A percentile compares a stretch with the other conserved stretches of the same genome.
Conservation (phyloP, 1,140 invertebrate species). For the Condylostylus longicornis region DNA sequence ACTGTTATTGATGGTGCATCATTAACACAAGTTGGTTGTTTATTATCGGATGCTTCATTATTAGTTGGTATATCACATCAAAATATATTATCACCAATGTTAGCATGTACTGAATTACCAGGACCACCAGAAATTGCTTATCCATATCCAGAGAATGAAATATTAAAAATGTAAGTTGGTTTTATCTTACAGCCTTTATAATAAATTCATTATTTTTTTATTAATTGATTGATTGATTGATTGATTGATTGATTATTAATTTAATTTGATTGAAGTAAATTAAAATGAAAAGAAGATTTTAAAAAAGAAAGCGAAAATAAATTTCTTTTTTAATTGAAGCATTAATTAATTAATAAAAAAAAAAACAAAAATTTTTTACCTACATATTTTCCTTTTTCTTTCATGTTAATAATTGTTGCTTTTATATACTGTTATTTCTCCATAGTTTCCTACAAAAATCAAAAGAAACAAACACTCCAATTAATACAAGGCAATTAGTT, state of each 20-base stretch:
- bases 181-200: too few species aligned
- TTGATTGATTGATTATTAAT: too few species aligned
- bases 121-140: constrained; percentile 67
- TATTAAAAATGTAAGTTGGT: constrained; percentile 65
- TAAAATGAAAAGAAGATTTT: too few species aligned
- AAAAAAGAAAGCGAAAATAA: background rate
- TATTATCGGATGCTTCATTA: constrained; percentile 70
- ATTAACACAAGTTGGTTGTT: constrained; percentile 60
- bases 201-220: background rate
- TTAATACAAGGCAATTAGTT: constrained; percentile 71
- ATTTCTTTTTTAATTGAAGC: background rate
- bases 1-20: constrained; percentile 71
- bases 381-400: too few species aligned
- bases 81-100: constrained; percentile 67
- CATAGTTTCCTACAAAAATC: constrained; percentile 49
- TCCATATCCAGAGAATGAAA: constrained; percentile 61
- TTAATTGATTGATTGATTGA: too few species aligned
- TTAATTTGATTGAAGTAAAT: too few species aligned
- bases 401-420: too few species aligned
- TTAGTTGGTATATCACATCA: constrained; percentile 67
- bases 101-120: constrained; percentile 59
- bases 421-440: constrained; percentile 5
- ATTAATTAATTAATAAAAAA: too few species aligned
- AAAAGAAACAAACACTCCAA: constrained; percentile 37
- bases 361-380: too few species aligned